phyloP scores from a whole-genome alignment of 2,888 invertebrate species.

The Drosophila mayaguana region DNA sequence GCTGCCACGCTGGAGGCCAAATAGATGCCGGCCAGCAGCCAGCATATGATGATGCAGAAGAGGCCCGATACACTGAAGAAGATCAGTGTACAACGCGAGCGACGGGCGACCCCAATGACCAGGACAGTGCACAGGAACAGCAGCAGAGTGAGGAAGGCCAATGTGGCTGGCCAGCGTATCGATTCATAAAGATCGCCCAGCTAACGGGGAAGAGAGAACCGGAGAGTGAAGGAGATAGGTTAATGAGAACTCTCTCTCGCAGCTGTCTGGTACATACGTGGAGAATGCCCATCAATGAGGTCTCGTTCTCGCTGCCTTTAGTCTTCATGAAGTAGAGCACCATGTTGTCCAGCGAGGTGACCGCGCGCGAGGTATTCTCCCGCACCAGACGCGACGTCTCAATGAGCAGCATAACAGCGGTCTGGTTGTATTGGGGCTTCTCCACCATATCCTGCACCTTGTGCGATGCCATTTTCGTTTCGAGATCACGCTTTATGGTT shows the following conservation, averaged over 20 bases:
- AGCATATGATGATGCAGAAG: conserved; percentile 87
- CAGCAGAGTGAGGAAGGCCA: conserved; percentile 84
- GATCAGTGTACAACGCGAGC: conserved; percentile 93
- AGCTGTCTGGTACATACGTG: conserved; percentile 72
- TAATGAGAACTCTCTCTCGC: not conserved
- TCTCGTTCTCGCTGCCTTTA: conserved; percentile 84
- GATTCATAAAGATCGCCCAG: conserved; percentile 84
- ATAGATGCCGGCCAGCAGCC: conserved; percentile 95
- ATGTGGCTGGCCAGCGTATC: conserved; percentile 85
- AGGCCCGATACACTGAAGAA: conserved; percentile 95
- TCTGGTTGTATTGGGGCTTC: conserved; percentile 91
- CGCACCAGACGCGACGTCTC: conserved; percentile 89
- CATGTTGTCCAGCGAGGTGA: conserved; percentile 85
- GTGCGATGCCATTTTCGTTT: conserved; percentile 89
- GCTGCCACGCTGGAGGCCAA: conserved; percentile 93
- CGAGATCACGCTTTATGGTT: conserved; percentile 90
- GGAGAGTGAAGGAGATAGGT: not conserved
- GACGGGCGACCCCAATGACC: conserved; percentile 85
- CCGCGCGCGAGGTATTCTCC: conserved; percentile 91
- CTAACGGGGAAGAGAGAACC: conserved; percentile 50
- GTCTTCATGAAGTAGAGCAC: conserved; percentile 85
- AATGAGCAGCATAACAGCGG: conserved; percentile 90
- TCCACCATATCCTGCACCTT: conserved; percentile 91
- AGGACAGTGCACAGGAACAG: conserved; percentile 84
- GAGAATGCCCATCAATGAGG: conserved; percentile 83